Base-by-base conservation (phyloP, 2,888 invertebrate genomes). In the Gortyna flavago region DNA sequence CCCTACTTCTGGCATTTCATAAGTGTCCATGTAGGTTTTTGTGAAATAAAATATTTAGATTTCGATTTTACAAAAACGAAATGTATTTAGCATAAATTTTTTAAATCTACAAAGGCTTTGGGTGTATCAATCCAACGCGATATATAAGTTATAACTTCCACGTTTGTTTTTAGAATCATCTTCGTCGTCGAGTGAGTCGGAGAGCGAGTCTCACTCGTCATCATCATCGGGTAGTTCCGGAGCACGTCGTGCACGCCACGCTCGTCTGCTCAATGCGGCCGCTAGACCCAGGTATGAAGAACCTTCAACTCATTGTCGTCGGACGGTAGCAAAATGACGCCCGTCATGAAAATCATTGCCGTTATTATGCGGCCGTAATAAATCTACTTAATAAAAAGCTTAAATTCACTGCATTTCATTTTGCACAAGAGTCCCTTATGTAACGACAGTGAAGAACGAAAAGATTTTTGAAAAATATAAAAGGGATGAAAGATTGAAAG, bases 161-260 rank as follows among this genome's bases (percentile, higher is more conserved):
- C 13, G 8, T 68, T 69, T 71, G 2, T 62, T 75, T 86, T 13
- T 88, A 97, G 97, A 97, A 83, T 95, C 97, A 2, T 96, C 97
- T 21, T 92, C 97, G 9, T 94, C 97, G 51, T 96, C 97, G 1
- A 96, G 96, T 79, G 97, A 96, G 80, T 96, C 97, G 0, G 97
- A 97, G 89, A 97, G 96, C 89, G 97, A 96, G 81, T 95, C 97
- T 0, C 96, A 93, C 29, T 95, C 97, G 72, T 96, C 97, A 21
- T 96, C 97, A 4, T 94, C 97, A 2, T 96, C 96, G 64, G 96
- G 96, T 80, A 96, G 96, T 80, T 97, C 97, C 29, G 95, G 95
- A 2, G 94, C 96, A 41, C 90, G 95, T 2, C 94, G 96, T 16
- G 96, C 96, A 8, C 82, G 96, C 0, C 96, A 96, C 85, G 96